Conservation (phyloP, 2,113 vertebrate species). For the Serranochromis macrocephalus region DNA sequence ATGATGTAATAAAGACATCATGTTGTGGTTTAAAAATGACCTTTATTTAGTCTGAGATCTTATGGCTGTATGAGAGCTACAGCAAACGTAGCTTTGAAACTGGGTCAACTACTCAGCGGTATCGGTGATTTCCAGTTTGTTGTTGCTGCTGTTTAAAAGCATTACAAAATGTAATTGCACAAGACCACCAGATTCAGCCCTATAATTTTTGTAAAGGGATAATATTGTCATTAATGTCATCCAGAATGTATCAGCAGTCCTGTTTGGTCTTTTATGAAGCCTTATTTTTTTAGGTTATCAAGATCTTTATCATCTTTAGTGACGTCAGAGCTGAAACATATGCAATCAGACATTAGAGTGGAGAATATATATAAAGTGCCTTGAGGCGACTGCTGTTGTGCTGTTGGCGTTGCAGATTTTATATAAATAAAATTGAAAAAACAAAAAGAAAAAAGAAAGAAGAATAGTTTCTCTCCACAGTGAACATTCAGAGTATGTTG, state of each 20-base stretch:
- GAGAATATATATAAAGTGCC: not conserved
- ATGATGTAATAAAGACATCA: not conserved
- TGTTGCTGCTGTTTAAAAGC: not conserved
- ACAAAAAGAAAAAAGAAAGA: not conserved
- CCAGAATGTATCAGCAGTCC: not conserved
- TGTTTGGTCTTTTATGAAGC: not conserved
- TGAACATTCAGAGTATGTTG: not conserved
- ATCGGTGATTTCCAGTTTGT: not conserved
- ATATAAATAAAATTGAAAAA: not conserved
- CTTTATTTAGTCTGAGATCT: not conserved
- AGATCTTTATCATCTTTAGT: not conserved
- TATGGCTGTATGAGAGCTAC: not conserved
- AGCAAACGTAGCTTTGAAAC: not conserved
- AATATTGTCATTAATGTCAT: not conserved
- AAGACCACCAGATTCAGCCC: not conserved
- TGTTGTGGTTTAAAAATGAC: not conserved
- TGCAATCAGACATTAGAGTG: not conserved
- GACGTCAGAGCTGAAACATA: not conserved
- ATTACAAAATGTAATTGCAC: not conserved
- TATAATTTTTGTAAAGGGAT: rapidly evolving
- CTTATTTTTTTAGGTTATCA: not conserved
- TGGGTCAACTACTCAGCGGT: not conserved
- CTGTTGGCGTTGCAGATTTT: not conserved
- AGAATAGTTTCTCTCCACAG: not conserved
- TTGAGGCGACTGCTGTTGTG: not conserved